Evolutionary conservation across 2,888 invertebrate species (phyloP).

Genomic region (Euphydryas editha): DNA sequence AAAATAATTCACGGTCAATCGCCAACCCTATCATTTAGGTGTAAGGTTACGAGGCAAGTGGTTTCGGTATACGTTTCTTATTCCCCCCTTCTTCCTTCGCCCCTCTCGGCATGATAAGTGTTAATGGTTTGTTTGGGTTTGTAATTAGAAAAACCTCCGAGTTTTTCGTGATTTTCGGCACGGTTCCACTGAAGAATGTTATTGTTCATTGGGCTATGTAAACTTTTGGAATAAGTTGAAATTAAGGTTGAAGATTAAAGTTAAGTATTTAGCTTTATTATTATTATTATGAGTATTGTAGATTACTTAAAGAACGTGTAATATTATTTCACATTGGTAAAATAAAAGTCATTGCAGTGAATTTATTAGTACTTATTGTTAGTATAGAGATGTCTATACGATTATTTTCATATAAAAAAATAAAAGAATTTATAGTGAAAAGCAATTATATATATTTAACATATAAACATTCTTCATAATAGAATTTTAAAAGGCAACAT

Average conservation of each 20-base stretch:
- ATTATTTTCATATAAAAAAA: too few relatives aligned
- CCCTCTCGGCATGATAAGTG: slow-evolving; percentile 43
- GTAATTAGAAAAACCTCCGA: slow-evolving; percentile 57
- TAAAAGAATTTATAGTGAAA: too few relatives aligned
- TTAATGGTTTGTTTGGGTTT: slow-evolving; percentile 63
- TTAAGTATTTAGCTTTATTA: not conserved
- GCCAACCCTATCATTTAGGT: slow-evolving; percentile 65
- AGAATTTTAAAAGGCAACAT: too few relatives aligned
- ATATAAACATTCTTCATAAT: too few relatives aligned
- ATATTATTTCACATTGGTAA: too few relatives aligned
- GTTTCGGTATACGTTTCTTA: slow-evolving; percentile 71
- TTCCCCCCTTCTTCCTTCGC: slow-evolving; percentile 46
- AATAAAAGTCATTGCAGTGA: too few relatives aligned
- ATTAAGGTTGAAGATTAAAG: not conserved
- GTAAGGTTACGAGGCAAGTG: slow-evolving; percentile 70
- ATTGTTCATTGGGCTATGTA: not conserved
- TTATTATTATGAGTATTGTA: too few relatives aligned
- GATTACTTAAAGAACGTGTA: too few relatives aligned
- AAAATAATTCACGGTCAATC: not conserved
- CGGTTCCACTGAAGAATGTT: not conserved
- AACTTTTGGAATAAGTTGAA: not conserved
- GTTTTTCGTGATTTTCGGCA: slow-evolving; percentile 29
- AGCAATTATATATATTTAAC: too few relatives aligned
- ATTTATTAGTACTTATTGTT: too few relatives aligned
- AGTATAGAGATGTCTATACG: too few relatives aligned